phyloP scores from a whole-genome alignment of 2,888 invertebrate species.

The Neoascia interrupta region DNA sequence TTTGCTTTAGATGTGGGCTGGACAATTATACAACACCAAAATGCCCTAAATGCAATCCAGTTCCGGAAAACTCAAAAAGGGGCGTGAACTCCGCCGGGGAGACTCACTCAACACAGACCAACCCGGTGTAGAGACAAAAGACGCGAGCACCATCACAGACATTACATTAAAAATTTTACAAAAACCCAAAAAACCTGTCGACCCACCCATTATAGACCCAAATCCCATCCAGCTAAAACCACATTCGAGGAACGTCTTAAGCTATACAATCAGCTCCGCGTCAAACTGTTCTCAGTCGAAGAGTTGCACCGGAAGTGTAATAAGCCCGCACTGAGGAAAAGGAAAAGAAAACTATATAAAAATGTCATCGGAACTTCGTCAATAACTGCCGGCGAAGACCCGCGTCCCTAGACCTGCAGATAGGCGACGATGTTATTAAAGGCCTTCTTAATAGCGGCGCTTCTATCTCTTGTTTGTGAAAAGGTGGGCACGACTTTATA shows the following conservation, averaged over 20 bases:
- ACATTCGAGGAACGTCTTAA: neutral
- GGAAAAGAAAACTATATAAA: neutral
- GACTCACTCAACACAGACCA: slow-evolving; percentile 30
- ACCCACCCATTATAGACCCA: neutral
- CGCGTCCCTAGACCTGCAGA: neutral
- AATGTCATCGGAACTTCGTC: neutral
- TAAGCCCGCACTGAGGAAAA: neutral
- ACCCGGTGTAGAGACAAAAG: slow-evolving; percentile 2
- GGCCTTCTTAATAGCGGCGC: slow-evolving; percentile 3
- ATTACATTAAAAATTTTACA: neutral
- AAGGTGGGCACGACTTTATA: neutral
- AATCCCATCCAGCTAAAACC: neutral
- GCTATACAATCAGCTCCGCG: neutral
- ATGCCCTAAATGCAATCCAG: neutral
- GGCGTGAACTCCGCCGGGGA: slow-evolving; percentile 17
- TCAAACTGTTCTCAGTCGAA: neutral
- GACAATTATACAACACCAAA: neutral
- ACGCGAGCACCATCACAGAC: neutral
- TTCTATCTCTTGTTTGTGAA: neutral
- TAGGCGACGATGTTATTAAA: neutral
- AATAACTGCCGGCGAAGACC: neutral
- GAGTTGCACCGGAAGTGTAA: neutral
- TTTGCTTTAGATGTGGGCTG: slow-evolving; percentile 5
- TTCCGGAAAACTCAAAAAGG: slow-evolving; percentile 7
- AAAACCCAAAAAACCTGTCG: neutral